Evolutionary conservation across 2,113 vertebrate genomes (phyloP).

Genomic region (Leptobrachium ailaonicum): DNA sequence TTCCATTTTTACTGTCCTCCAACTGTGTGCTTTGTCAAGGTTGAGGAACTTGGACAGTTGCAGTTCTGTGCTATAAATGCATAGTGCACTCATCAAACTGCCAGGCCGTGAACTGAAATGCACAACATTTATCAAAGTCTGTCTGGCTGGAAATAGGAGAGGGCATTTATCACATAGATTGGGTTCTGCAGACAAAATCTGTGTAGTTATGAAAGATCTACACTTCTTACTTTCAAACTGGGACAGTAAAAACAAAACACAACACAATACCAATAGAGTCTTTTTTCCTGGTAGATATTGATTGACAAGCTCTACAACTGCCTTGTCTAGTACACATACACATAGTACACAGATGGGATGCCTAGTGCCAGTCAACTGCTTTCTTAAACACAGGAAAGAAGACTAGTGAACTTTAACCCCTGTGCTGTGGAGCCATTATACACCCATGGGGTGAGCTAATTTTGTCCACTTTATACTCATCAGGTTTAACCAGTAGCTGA

Average conservation of each 20-base stretch:
- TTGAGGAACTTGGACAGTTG: conserved; percentile 23
- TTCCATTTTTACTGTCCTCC: conserved; percentile 31
- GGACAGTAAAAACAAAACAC: neutral
- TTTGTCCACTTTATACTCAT: no score
- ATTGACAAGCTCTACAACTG: no score
- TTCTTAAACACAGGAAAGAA: no score
- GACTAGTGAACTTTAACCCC: no score
- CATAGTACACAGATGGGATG: no score
- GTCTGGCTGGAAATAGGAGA: neutral
- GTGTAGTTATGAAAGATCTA: neutral
- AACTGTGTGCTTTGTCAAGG: conserved; percentile 40
- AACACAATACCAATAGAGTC: neutral
- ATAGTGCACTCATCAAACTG: conserved; percentile 30
- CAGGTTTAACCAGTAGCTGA: no score
- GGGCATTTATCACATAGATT: conserved; percentile 1
- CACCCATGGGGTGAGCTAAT: no score
- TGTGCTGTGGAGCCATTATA: no score
- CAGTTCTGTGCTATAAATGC: neutral
- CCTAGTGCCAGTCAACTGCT: no score
- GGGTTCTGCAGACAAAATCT: neutral
- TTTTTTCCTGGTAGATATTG: no score
- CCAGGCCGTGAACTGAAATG: conserved; percentile 10
- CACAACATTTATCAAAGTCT: conserved; percentile 22
- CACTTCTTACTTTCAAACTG: neutral
- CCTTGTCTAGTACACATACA: no score